A percentile compares a stretch with the other conserved stretches of the same genome.
These are phyloP conservation scores for Nothoprocta pentlandii DNA, from an alignment of 2,113 vertebrate genomes.

Conservation along the genomic window DNA sequence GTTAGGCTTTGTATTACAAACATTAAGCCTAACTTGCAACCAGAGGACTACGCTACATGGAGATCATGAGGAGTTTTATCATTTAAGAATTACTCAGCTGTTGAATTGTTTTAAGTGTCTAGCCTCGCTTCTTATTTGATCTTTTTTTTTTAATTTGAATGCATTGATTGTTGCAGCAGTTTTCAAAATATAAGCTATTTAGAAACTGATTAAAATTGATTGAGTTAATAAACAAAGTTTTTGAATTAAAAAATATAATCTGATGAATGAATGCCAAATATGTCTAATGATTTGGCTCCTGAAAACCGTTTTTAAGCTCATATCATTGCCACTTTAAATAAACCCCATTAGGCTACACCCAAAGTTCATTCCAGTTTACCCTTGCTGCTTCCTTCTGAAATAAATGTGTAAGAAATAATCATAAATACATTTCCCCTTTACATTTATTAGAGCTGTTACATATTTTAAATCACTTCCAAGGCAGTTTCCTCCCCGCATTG, in stretches of 20 bases:
- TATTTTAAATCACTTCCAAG: constrained; percentile 59
- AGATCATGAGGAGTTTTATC: background rate
- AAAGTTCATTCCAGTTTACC: constrained; percentile 55
- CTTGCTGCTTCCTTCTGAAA: constrained; percentile 62
- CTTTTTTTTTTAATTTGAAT: background rate
- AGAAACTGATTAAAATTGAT: background rate
- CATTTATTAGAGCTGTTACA: constrained; percentile 56
- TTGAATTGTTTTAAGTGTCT: background rate
- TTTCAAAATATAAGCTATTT: background rate
- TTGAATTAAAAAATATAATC: background rate
- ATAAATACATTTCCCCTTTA: constrained; percentile 59
- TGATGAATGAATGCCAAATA: background rate
- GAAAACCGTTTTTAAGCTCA: background rate
- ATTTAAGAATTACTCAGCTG: background rate
- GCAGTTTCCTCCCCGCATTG: constrained; percentile 32
- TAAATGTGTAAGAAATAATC: constrained; percentile 59
- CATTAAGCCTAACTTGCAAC: background rate
- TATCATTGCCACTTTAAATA: constrained; percentile 49
- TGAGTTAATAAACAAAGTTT: background rate
- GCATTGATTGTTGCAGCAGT: background rate
- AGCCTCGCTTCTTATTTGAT: background rate
- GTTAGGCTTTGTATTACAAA: background rate
- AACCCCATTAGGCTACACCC: background rate
- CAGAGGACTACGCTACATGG: background rate
- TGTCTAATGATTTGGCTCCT: background rate